Percentiles rank a stretch among this genome's conserved stretches.
These are phyloP conservation scores for Keiferia lycopersicella DNA, from an alignment of 2,888 invertebrate species.

Conservation along the genomic window DNA sequence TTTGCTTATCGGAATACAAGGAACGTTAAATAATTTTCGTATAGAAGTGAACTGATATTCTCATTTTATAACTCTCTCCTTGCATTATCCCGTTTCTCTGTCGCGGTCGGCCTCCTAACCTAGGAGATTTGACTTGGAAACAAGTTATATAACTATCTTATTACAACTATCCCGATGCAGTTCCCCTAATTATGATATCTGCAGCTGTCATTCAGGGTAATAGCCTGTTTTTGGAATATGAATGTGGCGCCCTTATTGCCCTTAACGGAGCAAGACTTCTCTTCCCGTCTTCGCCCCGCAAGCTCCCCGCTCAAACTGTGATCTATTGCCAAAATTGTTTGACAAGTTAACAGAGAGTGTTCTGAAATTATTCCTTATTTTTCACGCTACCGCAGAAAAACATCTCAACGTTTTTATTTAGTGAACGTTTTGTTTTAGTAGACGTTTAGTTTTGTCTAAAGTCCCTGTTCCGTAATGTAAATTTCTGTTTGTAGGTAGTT, in stretches of 20 bases:
- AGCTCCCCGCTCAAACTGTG: slow-evolving; percentile 16
- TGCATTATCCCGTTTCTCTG: too few species aligned
- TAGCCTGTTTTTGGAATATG: too few species aligned
- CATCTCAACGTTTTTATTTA: not conserved
- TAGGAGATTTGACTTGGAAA: too few species aligned
- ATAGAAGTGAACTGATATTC: too few species aligned
- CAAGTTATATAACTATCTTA: too few species aligned
- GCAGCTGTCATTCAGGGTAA: too few species aligned
- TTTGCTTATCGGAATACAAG: too few species aligned
- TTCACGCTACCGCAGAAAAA: not conserved
- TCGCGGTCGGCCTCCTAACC: too few species aligned
- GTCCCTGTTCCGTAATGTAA: not conserved
- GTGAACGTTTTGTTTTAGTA: not conserved
- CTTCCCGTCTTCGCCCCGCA: not conserved
- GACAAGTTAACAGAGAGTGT: slow-evolving; percentile 23
- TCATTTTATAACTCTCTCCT: too few species aligned
- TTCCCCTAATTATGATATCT: too few species aligned
- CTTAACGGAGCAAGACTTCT: not conserved
- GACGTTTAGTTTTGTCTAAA: not conserved
- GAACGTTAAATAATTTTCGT: too few species aligned
- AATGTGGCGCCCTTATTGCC: not conserved
- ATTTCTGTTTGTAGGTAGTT: not conserved
- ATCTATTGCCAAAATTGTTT: slow-evolving; percentile 11
- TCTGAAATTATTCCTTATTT: not conserved
- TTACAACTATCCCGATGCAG: too few species aligned